phyloP scores from a whole-genome alignment of 2,888 invertebrate species.

The Heliconius sara region DNA sequence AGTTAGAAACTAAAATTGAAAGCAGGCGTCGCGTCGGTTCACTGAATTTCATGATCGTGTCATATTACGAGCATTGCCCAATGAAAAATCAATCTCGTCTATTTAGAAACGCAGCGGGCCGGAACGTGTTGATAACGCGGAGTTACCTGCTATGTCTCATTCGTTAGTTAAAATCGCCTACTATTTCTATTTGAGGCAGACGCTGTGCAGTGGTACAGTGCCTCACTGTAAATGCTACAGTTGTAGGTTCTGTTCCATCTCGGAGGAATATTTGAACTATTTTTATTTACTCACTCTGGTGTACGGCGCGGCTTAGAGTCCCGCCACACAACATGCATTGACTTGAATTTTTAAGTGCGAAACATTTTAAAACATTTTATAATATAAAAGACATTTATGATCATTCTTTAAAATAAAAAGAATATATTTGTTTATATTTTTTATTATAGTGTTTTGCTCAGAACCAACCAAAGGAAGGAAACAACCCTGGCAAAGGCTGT shows the following conservation, averaged over 20 bases:
- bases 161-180: background rate
- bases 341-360: too few species aligned
- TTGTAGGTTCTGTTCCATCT: background rate
- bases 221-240: background rate
- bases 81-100: conserved; percentile 31
- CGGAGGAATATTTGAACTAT: too few species aligned
- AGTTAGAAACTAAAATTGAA: conserved; percentile 18
- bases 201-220: background rate
- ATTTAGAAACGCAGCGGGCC: conserved; percentile 27
- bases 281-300: too few species aligned
- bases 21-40: conserved; percentile 3
- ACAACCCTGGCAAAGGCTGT: too few species aligned
- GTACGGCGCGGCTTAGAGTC: too few species aligned
- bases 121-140: conserved; percentile 30
- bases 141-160: conserved; percentile 8
- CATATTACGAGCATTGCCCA: conserved; percentile 16
- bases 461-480: too few species aligned
- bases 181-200: background rate
- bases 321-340: too few species aligned
- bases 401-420: too few species aligned
- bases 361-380: too few species aligned
- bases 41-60: conserved; percentile 19
- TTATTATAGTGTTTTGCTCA: too few species aligned
- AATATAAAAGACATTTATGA: too few species aligned
- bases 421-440: too few species aligned